Evolutionary conservation across 2,113 vertebrate genomes (phyloP), one percentile per base, ranked within the genome.

Genomic region (Zosterops hypoxanthus): DNA sequence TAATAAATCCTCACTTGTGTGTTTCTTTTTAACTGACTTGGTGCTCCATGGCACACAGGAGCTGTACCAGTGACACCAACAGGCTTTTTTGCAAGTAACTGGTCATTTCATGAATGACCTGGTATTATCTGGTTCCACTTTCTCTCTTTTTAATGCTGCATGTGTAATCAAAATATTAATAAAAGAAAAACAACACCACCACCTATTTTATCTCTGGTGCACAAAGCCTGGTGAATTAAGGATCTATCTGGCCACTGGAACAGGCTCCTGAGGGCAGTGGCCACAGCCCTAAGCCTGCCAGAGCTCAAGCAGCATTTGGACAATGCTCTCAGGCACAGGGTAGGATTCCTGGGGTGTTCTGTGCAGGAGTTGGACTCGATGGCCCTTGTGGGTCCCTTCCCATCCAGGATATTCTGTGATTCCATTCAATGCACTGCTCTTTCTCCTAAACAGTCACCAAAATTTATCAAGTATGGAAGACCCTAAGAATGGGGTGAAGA

Each of bases 401-500:
- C 19, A 55, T 8, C 9, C n/a, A 47, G 20, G 14, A 76, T 14
- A 26, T 34, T 60, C 28, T 21, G 39, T 31, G 17, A 61, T 34
- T 49, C 34, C 9, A 42, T 9, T 31, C 33, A 73, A 39, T 19
- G 26, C 39, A 26, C 13, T 64, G 33, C 26, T 65, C 3, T 55
- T 65, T 49, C 39, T 73, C n/a, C 55, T 42, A 21, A 53, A 57
- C 5, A 24, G 33, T 12, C 59, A 83, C n/a, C 11, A 85, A 29
- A 90, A 60, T 14, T 4, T 63, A n/a, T 9, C 34, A 52, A 1
- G 14, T 73, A 29, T 2, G 3, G 31, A 34, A 52, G n/a, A n/a
- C 1, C 1, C 0, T 16, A 33, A 60, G 20, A 72, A 61, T 1
- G 9, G 28, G 8, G 6, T n/a, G 52, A 66, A 34, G 36, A 65